Base-by-base conservation (phyloP, 2,888 invertebrate species). In the Hemaris fuciformis region DNA sequence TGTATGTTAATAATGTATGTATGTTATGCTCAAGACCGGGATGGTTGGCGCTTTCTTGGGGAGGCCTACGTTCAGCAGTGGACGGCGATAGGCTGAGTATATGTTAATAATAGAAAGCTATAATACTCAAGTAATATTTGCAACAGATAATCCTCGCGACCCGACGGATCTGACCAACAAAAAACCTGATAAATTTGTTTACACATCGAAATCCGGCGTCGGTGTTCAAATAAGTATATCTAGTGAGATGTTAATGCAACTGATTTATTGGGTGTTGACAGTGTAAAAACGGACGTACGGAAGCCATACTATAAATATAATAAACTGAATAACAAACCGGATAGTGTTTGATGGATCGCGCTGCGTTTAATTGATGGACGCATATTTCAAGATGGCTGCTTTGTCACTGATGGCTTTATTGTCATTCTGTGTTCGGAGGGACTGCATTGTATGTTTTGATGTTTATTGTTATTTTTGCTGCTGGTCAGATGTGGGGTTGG, bases 261-360 rank as follows among this genome's bases (percentile, higher is more conserved):
- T 88, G 90, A 89, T 90, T 89, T 89, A 90, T 89, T 85, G 85
- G 81, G 84, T 89, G 89, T 89, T 88, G 89, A 89, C 88, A 80
- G 68, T 77, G 83, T 83, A 83, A 77, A 89, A 88, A 31, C 31
- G 53, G 31, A 53, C 27, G 18, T 53, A 31, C 53, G 53, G 53
- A 88, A 87, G 85, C 84, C 80, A 75, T 76, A 80, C 79, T 81
- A 79, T 81, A 84, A 85, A 87, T 85, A 85, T 88, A 87, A 89
- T 88, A 87, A 85, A 89, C 78, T 77, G 83, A 79, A 75, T 81
- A 80, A 53, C 53, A 27, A 80, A 27, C 53, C 53, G 31, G 53
- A 53, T 53, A 53, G 31, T 18, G 25, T 7, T 27, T 71, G 80
- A 82, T 83, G 83, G 81, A 72, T 75, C 53, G 27, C 27, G 31